phyloP scores from a whole-genome alignment of 2,113 vertebrate species.

The Carollia perspicillata region DNA sequence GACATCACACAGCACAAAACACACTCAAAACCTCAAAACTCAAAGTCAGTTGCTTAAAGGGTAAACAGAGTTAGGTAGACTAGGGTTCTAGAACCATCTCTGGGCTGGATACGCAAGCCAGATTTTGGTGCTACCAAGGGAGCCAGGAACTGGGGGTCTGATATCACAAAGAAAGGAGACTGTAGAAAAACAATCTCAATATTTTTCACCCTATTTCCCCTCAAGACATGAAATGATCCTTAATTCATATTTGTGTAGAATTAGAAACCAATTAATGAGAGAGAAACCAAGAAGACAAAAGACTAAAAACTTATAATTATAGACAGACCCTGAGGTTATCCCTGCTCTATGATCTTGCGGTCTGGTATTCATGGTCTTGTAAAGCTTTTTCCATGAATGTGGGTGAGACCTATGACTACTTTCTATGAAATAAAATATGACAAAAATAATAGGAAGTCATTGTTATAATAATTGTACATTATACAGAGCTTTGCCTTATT shows the following conservation, averaged over 20 bases:
- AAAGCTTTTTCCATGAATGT: not conserved
- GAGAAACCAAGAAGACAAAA: not conserved
- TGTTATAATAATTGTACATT: not conserved
- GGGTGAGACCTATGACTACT: not conserved
- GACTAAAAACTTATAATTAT: not conserved
- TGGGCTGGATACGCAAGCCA: not conserved
- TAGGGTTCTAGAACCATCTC: not conserved
- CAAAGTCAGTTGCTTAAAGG: not conserved
- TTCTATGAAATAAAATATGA: not conserved
- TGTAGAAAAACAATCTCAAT: not conserved
- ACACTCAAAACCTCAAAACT: not conserved
- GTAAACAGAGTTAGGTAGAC: not conserved
- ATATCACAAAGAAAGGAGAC: not conserved
- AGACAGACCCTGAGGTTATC: not conserved
- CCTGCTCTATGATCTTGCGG: not conserved
- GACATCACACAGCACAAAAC: not conserved
- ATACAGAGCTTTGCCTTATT: not conserved
- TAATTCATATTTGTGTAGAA: not conserved
- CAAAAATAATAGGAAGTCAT: not conserved
- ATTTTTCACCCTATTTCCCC: not conserved
- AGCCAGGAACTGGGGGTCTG: not conserved
- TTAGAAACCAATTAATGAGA: not conserved
- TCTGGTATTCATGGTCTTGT: not conserved
- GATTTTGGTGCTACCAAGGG: not conserved
- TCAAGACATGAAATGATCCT: not conserved